Evolutionary conservation across 2,888 invertebrate genomes (phyloP).

Genomic region (Pyrochroa serraticornis): DNA sequence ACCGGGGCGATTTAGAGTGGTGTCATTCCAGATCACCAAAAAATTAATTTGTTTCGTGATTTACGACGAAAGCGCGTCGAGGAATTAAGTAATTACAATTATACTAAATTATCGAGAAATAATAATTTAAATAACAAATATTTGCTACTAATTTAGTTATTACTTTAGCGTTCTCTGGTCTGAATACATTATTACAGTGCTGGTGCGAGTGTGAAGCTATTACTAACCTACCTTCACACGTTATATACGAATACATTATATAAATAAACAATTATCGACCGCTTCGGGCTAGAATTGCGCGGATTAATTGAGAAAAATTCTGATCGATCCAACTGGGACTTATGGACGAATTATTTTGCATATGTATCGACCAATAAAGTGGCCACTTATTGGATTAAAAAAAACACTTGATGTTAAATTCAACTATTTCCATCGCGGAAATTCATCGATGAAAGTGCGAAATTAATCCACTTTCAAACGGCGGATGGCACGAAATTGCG

Average conservation of each 20-base stretch:
- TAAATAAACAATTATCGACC: constrained; percentile 11
- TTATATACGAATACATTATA: constrained; percentile 13
- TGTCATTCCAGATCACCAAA: constrained; percentile 15
- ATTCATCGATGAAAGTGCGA: constrained; percentile 19
- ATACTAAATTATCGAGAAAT: constrained; percentile 14
- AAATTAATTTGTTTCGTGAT: constrained; percentile 11
- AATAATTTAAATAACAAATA: constrained; percentile 17
- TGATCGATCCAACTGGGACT: constrained; percentile 7
- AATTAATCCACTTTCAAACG: constrained; percentile 13
- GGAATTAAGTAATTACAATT: constrained; percentile 18
- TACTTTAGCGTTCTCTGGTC: constrained; percentile 9
- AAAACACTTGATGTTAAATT: constrained; percentile 4
- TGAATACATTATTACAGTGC: constrained; percentile 21
- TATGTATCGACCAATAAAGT: constrained; percentile 10
- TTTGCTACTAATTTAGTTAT: constrained; percentile 26
- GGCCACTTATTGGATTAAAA: constrained; percentile 17
- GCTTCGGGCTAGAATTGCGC: constrained; percentile 6
- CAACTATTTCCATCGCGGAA: constrained; percentile 4
- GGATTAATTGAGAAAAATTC: constrained; percentile 9
- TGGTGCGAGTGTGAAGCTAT: constrained; percentile 15
- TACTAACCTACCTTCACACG: constrained; percentile 20
- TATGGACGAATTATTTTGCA: constrained; percentile 10
- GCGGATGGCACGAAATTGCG: constrained; percentile 8
- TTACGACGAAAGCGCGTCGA: constrained; percentile 1
- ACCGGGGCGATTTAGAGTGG: constrained; percentile 15